A percentile compares a stretch with the other conserved stretches of the same genome.
These are phyloP conservation scores for Onchidella celtica DNA, from an alignment of 2,888 invertebrate genomes.

Conservation along the genomic window DNA sequence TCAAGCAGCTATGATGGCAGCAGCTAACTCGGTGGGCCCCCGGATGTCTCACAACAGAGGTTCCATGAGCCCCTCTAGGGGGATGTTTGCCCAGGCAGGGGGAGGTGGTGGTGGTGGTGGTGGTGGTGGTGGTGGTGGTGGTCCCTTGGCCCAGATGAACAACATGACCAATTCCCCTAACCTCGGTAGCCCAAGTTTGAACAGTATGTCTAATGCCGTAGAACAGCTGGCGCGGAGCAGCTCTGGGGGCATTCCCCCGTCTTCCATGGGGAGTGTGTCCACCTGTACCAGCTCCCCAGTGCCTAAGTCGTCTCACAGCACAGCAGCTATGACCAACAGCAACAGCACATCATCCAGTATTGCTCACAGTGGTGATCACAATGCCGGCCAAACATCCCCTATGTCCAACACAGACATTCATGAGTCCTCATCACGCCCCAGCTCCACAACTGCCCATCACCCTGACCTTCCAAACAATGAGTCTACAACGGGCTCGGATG, in stretches of 20 bases:
- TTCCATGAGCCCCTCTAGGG: conserved; percentile 56
- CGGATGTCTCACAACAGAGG: conserved; percentile 42
- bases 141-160: conserved; percentile 66
- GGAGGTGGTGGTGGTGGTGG: conserved; percentile 52
- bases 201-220: conserved; percentile 58
- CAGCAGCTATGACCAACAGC: conserved; percentile 35
- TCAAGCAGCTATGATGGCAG: conserved; percentile 77
- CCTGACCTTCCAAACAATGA: conserved; percentile 46
- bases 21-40: conserved; percentile 70
- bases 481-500: conserved; percentile 51
- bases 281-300: conserved; percentile 45
- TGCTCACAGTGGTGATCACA: conserved; percentile 41
- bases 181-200: conserved; percentile 56
- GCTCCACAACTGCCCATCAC: conserved; percentile 51
- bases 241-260: conserved; percentile 32
- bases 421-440: conserved; percentile 53
- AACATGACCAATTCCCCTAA: conserved; percentile 60
- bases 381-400: conserved; percentile 47
- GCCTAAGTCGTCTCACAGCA: conserved; percentile 42
- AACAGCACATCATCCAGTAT: conserved; percentile 44
- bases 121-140: conserved; percentile 54
- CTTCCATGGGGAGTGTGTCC: conserved; percentile 32
- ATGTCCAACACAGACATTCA: conserved; percentile 52
- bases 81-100: conserved; percentile 62
- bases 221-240: conserved; percentile 55